Evolutionary conservation across 2,797 vertebrate species (phyloP).

Genomic region (Miopithecus talapoin): DNA sequence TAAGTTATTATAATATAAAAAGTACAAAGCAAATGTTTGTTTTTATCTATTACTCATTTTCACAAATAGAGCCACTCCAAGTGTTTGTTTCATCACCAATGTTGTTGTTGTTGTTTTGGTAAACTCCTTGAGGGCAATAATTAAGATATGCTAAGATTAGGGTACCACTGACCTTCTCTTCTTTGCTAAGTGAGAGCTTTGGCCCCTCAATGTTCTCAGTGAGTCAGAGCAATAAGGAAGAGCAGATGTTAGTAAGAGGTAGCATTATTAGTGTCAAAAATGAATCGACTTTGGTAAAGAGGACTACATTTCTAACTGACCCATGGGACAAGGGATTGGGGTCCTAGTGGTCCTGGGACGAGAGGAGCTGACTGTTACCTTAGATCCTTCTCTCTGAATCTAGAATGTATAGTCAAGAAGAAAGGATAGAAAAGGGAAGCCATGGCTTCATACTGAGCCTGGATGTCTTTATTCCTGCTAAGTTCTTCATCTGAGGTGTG

Average conservation of each 20-base stretch:
- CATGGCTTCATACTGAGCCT: not conserved
- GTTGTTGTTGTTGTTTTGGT: not conserved
- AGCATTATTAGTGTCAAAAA: not conserved
- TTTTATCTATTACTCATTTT: not conserved
- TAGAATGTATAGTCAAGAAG: not conserved
- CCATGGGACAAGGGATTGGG: not conserved
- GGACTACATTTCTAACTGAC: not conserved
- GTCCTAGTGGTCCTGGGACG: too few species aligned
- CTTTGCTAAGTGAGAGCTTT: not conserved
- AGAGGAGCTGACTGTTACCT: not conserved
- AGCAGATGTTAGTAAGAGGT: not conserved
- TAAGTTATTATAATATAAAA: not conserved
- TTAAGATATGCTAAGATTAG: not conserved
- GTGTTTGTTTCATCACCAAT: not conserved
- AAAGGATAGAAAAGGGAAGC: not conserved
- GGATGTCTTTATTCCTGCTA: not conserved
- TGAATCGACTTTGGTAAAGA: not conserved
- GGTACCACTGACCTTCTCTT: not conserved
- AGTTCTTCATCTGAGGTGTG: not conserved
- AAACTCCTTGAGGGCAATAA: not conserved
- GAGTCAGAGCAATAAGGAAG: not conserved
- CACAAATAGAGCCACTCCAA: not conserved
- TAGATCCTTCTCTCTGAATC: not conserved
- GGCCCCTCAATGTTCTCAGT: not conserved
- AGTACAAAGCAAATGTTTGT: not conserved